These are phyloP conservation scores for Sepioteuthis lessoniana DNA, from an alignment of 2,888 invertebrate species.

Conservation along the genomic window DNA sequence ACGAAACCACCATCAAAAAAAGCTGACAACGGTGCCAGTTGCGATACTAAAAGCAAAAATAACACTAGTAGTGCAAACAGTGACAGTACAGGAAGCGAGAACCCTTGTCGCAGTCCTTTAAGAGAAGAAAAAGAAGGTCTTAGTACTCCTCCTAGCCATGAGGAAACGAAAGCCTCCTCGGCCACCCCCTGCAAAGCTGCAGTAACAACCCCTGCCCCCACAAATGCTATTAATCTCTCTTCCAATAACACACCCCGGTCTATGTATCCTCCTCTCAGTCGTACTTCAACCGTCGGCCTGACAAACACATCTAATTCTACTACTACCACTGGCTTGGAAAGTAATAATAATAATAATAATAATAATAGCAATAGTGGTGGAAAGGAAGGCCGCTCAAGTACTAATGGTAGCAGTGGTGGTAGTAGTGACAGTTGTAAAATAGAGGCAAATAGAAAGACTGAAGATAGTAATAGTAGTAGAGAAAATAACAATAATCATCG, in stretches of 20 bases:
- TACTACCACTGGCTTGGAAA: background rate
- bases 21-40: background rate
- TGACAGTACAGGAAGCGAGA: background rate
- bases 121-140: background rate
- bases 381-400: background rate
- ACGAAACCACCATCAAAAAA: background rate
- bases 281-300: background rate
- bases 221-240: constrained; percentile 33
- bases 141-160: background rate
- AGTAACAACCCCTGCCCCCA: constrained; percentile 23
- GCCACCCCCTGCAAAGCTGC: constrained; percentile 6
- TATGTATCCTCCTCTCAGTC: background rate
- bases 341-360: no score
- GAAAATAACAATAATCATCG: background rate
- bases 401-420: background rate
- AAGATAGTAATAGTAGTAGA: background rate
- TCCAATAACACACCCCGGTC: constrained; percentile 16
- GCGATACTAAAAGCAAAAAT: background rate
- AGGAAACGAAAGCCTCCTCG: background rate
- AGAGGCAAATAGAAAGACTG: background rate
- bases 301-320: constrained; percentile 15
- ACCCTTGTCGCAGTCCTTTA: background rate
- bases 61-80: background rate
- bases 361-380: no score
- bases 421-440: background rate